phyloP scores from a whole-genome alignment of 2,797 vertebrate species.

The Paramormyrops hopkinsi region DNA sequence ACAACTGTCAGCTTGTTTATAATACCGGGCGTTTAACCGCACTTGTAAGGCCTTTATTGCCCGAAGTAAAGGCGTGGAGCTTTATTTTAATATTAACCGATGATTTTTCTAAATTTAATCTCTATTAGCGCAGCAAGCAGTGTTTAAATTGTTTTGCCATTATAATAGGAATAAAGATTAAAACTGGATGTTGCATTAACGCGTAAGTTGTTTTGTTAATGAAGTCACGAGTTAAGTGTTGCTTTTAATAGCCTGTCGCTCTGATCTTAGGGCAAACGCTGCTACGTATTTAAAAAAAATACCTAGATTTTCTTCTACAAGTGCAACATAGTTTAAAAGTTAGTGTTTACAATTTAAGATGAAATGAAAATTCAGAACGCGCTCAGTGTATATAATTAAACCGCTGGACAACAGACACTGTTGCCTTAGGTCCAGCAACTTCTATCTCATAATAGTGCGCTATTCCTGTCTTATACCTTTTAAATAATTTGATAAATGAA shows the following conservation, averaged over 20 bases:
- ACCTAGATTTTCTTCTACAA: not conserved
- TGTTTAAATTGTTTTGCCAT: not conserved
- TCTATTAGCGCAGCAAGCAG: not conserved
- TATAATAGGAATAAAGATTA: not conserved
- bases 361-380: not conserved
- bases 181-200: not conserved
- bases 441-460: not conserved
- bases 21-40: not conserved
- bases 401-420: not conserved
- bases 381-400: not conserved
- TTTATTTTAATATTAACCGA: not conserved
- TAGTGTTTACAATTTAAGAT: not conserved
- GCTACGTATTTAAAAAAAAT: not conserved
- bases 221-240: not conserved
- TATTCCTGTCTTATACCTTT: not conserved
- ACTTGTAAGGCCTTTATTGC: not conserved
- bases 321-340: not conserved
- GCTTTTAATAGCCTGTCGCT: not conserved
- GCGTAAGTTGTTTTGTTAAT: not conserved
- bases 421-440: not conserved
- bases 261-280: not conserved
- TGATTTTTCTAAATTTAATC: not conserved
- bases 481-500: not conserved
- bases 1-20: not conserved
- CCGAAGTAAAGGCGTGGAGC: not conserved